Evolutionary conservation across 2,888 invertebrate species (phyloP), one percentile per base, ranked within the genome.

Genomic region (Argyresthia goedartella): DNA sequence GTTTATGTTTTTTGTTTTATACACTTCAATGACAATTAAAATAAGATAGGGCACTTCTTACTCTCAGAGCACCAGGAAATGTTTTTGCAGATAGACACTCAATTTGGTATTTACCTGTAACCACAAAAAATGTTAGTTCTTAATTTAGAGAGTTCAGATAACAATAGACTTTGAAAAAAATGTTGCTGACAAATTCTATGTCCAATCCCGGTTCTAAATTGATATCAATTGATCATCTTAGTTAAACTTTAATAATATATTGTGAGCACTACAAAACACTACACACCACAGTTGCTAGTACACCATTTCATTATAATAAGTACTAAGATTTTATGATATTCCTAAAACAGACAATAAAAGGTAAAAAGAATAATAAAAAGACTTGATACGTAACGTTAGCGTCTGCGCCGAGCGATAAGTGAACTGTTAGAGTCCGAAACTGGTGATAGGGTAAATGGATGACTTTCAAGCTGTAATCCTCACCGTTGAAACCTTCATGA

Each of bases 21-120:
- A n/a, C n/a, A n/a, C n/a, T n/a, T n/a, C n/a, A n/a, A n/a, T n/a
- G n/a, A n/a, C n/a, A 25, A 25, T 2, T 4, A 25, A 4, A 25
- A 47, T 33, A 11, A 34, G 4, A 47, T 4, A 14, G 34, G n/a
- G n/a, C n/a, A 52, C 42, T 61, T 79, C 85, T 88, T 63, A 90
- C 89, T 65, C 88, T 67, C 52, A 92, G 70, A 43, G 90, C 89
- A 53, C 88, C 89, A 33, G 88, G 79, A 54, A 92, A 69, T 4
- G 89, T 89, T 35, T 84, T 80, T 49, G 85, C 68, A 16, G 91
- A 87, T 56, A 92, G 60, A 36, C 87, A 88, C 59, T 88, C 87
- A 60, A 91, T 87, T 62, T 87, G 88, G 63, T 90, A 89, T 62
- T 84, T 81, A 43, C 88, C 91, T 90, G 69, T 42, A 79, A 60